Conservation (phyloP, 2,888 invertebrate species). For the Heliconius charithonia region DNA sequence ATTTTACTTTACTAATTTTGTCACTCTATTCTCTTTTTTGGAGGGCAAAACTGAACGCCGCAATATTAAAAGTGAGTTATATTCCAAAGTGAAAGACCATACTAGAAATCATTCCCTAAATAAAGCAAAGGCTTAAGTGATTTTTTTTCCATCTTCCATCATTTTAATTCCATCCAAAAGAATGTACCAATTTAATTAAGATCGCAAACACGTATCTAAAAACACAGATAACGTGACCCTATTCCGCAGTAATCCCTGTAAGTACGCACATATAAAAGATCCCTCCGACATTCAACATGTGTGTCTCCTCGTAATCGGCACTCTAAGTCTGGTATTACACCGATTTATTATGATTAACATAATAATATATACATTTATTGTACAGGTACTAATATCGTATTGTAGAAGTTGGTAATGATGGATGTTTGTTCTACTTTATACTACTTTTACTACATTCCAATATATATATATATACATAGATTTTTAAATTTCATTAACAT, state of each 20-base stretch:
- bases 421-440: no score
- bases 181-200: background rate
- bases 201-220: constrained; percentile 21
- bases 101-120: no score
- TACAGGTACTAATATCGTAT: background rate
- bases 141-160: no score
- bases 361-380: background rate
- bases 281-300: constrained; percentile 26
- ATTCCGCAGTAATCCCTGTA: constrained; percentile 28
- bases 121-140: background rate
- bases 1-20: no score
- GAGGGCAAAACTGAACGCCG: no score
- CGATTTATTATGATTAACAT: constrained; percentile 13
- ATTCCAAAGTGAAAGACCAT: no score
- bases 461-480: no score
- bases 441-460: no score
- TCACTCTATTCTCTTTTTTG: no score
- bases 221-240: constrained; percentile 16
- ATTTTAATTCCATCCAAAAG: background rate
- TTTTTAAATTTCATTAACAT: no score
- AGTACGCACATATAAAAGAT: constrained; percentile 27
- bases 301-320: constrained; percentile 5
- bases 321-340: constrained; percentile 13
- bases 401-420: no score
- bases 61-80: no score